Conservation (phyloP, 2,797 vertebrate species). For the Acipenser ruthenus region DNA sequence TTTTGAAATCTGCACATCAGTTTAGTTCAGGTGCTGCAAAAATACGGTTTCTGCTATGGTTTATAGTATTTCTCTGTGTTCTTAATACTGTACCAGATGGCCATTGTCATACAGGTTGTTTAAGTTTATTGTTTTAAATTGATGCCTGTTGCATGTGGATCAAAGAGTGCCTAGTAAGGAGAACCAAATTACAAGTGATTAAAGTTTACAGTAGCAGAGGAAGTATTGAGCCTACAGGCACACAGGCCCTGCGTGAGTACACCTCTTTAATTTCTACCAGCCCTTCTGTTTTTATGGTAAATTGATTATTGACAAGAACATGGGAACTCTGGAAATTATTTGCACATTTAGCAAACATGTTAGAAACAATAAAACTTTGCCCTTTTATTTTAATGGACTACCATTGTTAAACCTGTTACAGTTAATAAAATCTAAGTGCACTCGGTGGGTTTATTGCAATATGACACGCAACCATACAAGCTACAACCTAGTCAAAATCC, state of each 20-base stretch:
- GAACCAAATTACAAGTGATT: slow-evolving; percentile 28
- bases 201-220: slow-evolving; percentile 53
- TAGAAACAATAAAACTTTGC: slow-evolving; percentile 26
- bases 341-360: slow-evolving; percentile 33
- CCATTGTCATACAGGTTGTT: slow-evolving; percentile 26
- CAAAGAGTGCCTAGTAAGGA: slow-evolving; percentile 40
- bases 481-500: not conserved
- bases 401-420: slow-evolving; percentile 30
- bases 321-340: slow-evolving; percentile 25
- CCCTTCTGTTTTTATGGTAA: slow-evolving; percentile 19
- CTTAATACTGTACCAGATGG: slow-evolving; percentile 1
- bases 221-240: slow-evolving; percentile 42
- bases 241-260: slow-evolving; percentile 47
- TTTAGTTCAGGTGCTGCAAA: no score
- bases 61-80: not conserved
- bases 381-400: slow-evolving; percentile 34
- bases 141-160: slow-evolving; percentile 34
- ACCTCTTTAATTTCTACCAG: slow-evolving; percentile 40
- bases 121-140: slow-evolving; percentile 37
- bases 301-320: slow-evolving; percentile 22
- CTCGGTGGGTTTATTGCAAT: slow-evolving; percentile 36
- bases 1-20: no score
- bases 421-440: slow-evolving; percentile 27
- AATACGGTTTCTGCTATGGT: no score
- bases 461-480: slow-evolving; percentile 37